phyloP scores from a whole-genome alignment of 2,888 invertebrate genomes.

The Xestia ashworthii region DNA sequence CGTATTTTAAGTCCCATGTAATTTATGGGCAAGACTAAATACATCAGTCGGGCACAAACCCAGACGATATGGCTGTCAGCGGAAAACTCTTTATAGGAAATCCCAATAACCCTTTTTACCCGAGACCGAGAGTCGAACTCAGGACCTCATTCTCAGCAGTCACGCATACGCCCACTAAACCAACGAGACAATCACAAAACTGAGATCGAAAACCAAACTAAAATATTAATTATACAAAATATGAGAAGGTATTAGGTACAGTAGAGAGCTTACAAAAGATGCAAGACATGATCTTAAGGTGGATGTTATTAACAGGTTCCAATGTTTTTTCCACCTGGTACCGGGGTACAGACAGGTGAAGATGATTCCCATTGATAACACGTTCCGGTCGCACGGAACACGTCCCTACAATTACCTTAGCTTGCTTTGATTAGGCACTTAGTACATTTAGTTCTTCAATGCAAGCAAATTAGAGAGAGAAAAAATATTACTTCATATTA shows the following conservation, averaged over 20 bases:
- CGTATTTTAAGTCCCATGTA: not conserved
- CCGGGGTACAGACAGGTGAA: conserved; percentile 19
- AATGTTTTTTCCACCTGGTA: not conserved
- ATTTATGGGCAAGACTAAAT: not conserved
- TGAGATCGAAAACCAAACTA: not conserved
- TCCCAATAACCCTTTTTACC: too few species aligned
- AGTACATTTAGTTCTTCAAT: conserved; percentile 11
- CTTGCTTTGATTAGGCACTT: conserved; percentile 50
- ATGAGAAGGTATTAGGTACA: not conserved
- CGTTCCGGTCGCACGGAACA: conserved; percentile 39
- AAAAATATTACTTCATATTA: conserved; percentile 29
- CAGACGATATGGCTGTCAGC: too few species aligned
- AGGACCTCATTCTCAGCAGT: not conserved
- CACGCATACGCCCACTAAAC: not conserved
- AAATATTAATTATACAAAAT: not conserved
- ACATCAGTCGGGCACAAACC: too few species aligned
- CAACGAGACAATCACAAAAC: not conserved
- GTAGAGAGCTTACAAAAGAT: not conserved
- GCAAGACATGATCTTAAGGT: not conserved
- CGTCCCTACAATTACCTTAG: conserved; percentile 33
- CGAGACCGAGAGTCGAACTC: too few species aligned
- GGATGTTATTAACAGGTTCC: conserved; percentile 19
- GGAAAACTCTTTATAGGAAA: too few species aligned
- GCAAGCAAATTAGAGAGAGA: conserved; percentile 55
- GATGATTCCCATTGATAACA: conserved; percentile 24